phyloP scores from a whole-genome alignment of 2,113 vertebrate species.

The Esox niger region DNA sequence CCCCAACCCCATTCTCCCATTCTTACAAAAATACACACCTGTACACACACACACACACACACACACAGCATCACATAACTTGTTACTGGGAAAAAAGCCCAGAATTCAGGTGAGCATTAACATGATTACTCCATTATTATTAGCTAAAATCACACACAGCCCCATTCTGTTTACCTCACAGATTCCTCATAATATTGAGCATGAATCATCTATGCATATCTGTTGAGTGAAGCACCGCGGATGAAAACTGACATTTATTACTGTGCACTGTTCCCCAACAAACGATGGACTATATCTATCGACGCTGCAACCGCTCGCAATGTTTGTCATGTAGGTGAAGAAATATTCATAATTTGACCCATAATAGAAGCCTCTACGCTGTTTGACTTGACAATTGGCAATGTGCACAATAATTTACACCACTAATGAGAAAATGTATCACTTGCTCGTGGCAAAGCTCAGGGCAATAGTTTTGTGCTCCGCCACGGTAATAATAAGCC shows the following conservation, averaged over 20 bases:
- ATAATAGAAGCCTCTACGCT: slow-evolving; percentile 26
- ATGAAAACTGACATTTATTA: not conserved
- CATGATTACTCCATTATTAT: no score
- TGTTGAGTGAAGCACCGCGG: no score
- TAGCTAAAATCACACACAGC: no score
- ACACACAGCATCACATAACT: not conserved
- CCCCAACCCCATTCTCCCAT: not conserved
- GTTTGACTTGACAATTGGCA: slow-evolving; percentile 46
- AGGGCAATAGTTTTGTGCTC: slow-evolving; percentile 43
- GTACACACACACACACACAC: not conserved
- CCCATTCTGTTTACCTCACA: no score
- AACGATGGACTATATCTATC: no score
- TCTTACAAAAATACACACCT: not conserved
- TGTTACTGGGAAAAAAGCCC: no score
- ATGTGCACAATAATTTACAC: slow-evolving; percentile 51
- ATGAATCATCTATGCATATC: not conserved
- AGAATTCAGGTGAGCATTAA: no score
- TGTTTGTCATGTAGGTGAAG: slow-evolving; percentile 14
- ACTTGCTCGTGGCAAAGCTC: slow-evolving; percentile 45
- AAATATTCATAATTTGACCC: slow-evolving; percentile 23
- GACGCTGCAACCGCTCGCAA: not conserved
- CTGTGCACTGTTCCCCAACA: no score
- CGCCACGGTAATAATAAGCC: slow-evolving; percentile 37
- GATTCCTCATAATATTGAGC: not conserved
- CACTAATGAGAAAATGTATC: slow-evolving; percentile 59